Evolutionary conservation across 2,888 invertebrate species (phyloP).

Genomic region (Hirudinaria manillensis): DNA sequence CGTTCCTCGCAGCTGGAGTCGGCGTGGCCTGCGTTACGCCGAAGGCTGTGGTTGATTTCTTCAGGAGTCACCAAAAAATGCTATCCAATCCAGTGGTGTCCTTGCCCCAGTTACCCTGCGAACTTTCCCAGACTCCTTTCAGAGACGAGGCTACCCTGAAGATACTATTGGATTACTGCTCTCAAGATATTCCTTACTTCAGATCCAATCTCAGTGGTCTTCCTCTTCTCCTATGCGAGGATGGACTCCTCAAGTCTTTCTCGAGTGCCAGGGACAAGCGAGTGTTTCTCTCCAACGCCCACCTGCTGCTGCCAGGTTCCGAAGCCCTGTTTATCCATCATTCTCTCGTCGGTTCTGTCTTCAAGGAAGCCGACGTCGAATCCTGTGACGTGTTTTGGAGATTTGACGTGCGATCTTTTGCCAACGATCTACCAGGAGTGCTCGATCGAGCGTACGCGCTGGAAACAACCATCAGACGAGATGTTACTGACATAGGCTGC

Average conservation of each 20-base stretch:
- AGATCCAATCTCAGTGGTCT: constrained; percentile 37
- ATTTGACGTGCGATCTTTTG: constrained; percentile 39
- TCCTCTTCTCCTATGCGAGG: constrained; percentile 40
- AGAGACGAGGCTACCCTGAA: constrained; percentile 35
- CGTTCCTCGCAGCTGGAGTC: constrained; percentile 38
- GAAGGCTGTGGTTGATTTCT: constrained; percentile 38
- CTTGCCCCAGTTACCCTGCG: constrained; percentile 36
- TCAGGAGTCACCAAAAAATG: constrained; percentile 32
- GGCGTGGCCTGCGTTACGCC: constrained; percentile 39
- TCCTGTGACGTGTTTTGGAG: constrained; percentile 37
- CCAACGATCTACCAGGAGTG: constrained; percentile 36
- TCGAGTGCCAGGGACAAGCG: constrained; percentile 32
- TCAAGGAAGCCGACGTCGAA: constrained; percentile 37
- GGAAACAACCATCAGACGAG: constrained; percentile 13
- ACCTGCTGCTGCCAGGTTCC: constrained; percentile 39
- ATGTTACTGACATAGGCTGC: not conserved
- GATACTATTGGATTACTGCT: constrained; percentile 38
- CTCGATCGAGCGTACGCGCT: constrained; percentile 29
- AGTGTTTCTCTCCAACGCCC: constrained; percentile 37
- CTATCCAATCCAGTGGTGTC: constrained; percentile 31
- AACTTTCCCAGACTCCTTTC: constrained; percentile 37
- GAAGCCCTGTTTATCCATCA: constrained; percentile 39
- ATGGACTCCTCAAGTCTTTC: constrained; percentile 39
- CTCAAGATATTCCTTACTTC: constrained; percentile 37
- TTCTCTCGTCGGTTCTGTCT: constrained; percentile 35